Conservation (phyloP, 2,888 invertebrate species). For the Acrobasis repandana region DNA sequence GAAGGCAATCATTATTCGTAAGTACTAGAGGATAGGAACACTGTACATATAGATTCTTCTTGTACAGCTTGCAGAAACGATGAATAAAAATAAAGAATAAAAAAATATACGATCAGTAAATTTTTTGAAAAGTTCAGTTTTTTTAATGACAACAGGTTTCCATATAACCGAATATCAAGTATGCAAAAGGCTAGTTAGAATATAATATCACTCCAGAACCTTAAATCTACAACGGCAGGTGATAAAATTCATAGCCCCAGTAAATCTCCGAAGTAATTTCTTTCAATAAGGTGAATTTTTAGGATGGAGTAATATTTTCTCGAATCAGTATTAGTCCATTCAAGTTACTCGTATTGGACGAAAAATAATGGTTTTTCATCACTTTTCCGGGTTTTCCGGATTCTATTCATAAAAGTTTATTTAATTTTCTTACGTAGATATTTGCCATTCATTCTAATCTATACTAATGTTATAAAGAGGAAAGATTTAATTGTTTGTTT, state of each 20-base stretch:
- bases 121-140: no score
- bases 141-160: no score
- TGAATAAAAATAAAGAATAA: no score
- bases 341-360: no score
- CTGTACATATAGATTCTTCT: constrained; percentile 41
- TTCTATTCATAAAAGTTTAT: no score
- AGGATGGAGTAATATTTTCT: background rate
- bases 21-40: constrained; percentile 73
- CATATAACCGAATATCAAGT: background rate
- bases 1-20: constrained; percentile 68
- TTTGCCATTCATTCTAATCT: no score
- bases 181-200: constrained; percentile 7
- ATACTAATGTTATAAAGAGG: no score
- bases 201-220: constrained; percentile 1
- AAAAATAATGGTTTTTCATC: no score
- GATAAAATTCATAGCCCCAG: constrained; percentile 7
- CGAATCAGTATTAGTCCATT: background rate
- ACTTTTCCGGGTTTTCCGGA: no score
- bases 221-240: background rate
- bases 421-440: no score
- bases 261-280: background rate
- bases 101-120: no score
- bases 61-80: constrained; percentile 17
- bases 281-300: constrained; percentile 1
- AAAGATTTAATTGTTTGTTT: no score